phyloP scores from a whole-genome alignment of 37 sponge, comb jelly and placozoan species.

The Oopsacas minuta region DNA sequence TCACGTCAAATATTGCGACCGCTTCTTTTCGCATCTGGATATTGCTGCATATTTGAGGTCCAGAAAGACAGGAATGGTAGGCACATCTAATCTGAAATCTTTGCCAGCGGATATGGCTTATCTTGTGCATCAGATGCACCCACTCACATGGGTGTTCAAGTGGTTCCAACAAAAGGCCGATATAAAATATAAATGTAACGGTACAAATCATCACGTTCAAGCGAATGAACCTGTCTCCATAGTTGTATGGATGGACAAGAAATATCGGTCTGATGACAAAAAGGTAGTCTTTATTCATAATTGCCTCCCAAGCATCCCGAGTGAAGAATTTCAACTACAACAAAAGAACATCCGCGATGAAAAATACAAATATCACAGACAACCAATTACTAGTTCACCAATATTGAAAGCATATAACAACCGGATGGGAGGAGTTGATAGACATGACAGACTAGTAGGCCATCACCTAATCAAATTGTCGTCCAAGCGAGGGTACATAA shows the following conservation, averaged over 20 bases:
- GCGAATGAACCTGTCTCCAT: background rate
- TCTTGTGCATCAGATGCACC: background rate
- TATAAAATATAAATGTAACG: background rate
- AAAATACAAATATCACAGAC: background rate
- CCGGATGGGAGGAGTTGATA: background rate
- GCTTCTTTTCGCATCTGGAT: background rate
- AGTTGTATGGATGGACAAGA: conserved; percentile 10
- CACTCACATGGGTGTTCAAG: background rate
- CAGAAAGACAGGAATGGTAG: background rate
- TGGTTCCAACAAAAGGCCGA: background rate
- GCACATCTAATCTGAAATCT: background rate
- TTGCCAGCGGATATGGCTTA: background rate
- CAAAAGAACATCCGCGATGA: background rate
- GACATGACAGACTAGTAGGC: background rate
- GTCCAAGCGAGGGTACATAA: background rate
- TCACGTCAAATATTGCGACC: background rate
- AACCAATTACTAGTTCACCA: background rate
- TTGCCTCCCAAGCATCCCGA: background rate
- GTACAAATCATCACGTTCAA: background rate
- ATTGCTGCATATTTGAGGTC: background rate
- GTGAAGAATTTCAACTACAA: background rate
- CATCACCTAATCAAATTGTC: background rate
- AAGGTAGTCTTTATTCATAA: background rate
- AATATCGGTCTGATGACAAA: background rate
- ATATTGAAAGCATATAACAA: background rate